Base-by-base conservation (phyloP, 2,888 invertebrate genomes). In the Polia nebulosa region DNA sequence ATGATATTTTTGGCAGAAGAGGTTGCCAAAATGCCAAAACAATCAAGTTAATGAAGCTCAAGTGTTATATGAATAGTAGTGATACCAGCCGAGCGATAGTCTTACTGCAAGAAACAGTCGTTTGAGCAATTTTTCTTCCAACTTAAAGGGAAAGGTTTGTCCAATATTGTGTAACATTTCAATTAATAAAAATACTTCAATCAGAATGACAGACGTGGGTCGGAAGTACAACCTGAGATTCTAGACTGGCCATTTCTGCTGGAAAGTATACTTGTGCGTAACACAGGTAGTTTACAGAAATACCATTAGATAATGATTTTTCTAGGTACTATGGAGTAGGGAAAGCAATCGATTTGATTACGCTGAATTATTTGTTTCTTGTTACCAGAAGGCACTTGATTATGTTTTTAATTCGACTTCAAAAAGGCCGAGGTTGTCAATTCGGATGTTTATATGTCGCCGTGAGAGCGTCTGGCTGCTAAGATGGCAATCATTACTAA, bases 211-310 rank as follows among this genome's bases (percentile, higher is more conserved):
- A 61, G 76, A 77, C 77, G 34, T 34, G 32, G 32, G 64, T 77
- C 72, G 77, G 81, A 77, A 81, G 49, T 77, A 6, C 25, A 67
- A 67, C 59, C 44, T 61, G 49, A 17, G 47, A 41, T 61, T 36
- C 53, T 59, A 58, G 72, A 58, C 60, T 13, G 39, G 3, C 22
- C 34, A 60, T 77, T 77, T 64, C 81, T 55, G 76, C 34, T 77
- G 77, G 77, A 77, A 77, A 77, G 77, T 77, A 81, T 36, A 68
- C 45, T 61, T 52, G n/a, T 44, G 2, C 32, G 45, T 61, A 55
- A 36, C 9, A 58, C 45, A 70, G 39, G 59, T 25, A 32, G 34
- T 32, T 32, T 9, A 20, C 78, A 77, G 81, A 47, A 77, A 61
- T 70, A 58, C 45, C 17, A 63, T 34, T 60, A 22, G 17, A 9